phyloP scores from a whole-genome alignment of 1,140 invertebrate species.

The Rhizoglyphus robini region DNA sequence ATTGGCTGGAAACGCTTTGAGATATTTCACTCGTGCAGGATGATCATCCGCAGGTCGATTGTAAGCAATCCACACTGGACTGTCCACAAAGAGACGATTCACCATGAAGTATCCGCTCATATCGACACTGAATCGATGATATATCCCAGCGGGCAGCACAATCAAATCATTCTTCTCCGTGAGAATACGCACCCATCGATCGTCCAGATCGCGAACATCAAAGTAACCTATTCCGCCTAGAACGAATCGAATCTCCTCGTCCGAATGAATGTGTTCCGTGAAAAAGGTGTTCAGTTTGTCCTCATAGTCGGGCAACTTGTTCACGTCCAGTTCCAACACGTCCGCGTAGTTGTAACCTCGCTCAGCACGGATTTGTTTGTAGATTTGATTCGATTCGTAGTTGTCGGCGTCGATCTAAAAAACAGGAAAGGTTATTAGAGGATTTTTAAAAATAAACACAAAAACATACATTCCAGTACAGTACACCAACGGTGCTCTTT shows the following conservation, averaged over 20 bases:
- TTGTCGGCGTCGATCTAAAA: constrained; percentile 29
- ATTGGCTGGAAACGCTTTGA: background rate
- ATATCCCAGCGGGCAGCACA: constrained; percentile 87
- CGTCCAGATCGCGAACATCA: constrained; percentile 75
- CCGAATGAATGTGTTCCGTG: constrained; percentile 85
- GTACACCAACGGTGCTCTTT: constrained; percentile 53
- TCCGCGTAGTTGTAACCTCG: constrained; percentile 80
- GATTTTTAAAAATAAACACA: no score
- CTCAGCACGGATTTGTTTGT: constrained; percentile 55
- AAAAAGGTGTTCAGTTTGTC: constrained; percentile 80
- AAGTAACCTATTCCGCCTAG: constrained; percentile 84
- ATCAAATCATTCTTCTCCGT: constrained; percentile 73
- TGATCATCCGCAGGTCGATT: constrained; percentile 76
- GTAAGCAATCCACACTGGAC: constrained; percentile 77
- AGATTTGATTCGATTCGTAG: constrained; percentile 41
- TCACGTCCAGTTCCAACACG: constrained; percentile 62
- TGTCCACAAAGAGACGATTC: constrained; percentile 73
- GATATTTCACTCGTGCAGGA: constrained; percentile 43
- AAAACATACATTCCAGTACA: constrained; percentile 58
- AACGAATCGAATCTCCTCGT: constrained; percentile 88
- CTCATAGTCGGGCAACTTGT: constrained; percentile 73
- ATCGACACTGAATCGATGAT: constrained; percentile 93
- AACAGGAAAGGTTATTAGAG: background rate
- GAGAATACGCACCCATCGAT: constrained; percentile 84
- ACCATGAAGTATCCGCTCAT: constrained; percentile 83